A percentile compares a stretch with the other conserved stretches of the same genome.
Evolutionary conservation across 35 echinoderm and acorn worm genomes (phyloP).

Genomic region (Patiria miniata): DNA sequence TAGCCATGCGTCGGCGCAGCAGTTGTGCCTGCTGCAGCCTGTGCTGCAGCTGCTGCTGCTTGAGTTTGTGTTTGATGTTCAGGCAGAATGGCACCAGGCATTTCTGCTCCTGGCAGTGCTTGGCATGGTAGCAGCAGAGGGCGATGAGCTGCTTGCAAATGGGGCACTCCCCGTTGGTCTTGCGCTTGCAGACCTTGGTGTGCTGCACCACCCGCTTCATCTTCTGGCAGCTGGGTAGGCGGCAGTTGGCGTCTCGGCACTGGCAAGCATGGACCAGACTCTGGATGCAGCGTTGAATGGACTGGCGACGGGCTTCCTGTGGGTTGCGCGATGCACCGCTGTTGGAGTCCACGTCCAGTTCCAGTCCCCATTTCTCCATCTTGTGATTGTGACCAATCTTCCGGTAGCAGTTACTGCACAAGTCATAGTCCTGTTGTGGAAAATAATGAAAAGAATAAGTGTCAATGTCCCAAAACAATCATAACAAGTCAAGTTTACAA

Average conservation of each 20-base stretch:
- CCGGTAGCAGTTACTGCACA: slow-evolving; percentile 84
- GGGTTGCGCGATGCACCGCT: slow-evolving; percentile 72
- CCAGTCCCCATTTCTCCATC: slow-evolving; percentile 99
- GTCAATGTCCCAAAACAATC: too few relatives aligned
- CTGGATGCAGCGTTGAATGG: slow-evolving; percentile 98
- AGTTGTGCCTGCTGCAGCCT: slow-evolving; percentile 98
- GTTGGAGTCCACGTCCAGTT: slow-evolving; percentile 84
- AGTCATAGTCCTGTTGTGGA: slow-evolving; percentile 86
- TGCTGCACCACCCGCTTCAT: slow-evolving; percentile 99
- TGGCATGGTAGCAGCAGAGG: slow-evolving; percentile 98
- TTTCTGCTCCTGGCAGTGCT: slow-evolving; percentile 95
- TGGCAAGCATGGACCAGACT: slow-evolving; percentile 98
- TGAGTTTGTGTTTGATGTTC: slow-evolving; percentile 98
- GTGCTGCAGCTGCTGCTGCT: slow-evolving; percentile 95
- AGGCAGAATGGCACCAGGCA: slow-evolving; percentile 98
- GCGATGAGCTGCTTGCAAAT: slow-evolving; percentile 99
- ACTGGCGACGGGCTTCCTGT: slow-evolving; percentile 90
- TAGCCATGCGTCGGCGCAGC: slow-evolving; percentile 82
- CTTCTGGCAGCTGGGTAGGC: slow-evolving; percentile 95
- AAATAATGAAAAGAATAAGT: neutral
- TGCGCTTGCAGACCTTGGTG: slow-evolving; percentile 93
- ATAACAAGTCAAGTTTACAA: too few relatives aligned
- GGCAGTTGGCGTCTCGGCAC: slow-evolving; percentile 97
- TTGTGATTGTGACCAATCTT: slow-evolving; percentile 95
- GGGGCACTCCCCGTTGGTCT: slow-evolving; percentile 97